Evolutionary conservation across 1,140 invertebrate species (phyloP).

Genomic region (Oedothorax gibbosus): DNA sequence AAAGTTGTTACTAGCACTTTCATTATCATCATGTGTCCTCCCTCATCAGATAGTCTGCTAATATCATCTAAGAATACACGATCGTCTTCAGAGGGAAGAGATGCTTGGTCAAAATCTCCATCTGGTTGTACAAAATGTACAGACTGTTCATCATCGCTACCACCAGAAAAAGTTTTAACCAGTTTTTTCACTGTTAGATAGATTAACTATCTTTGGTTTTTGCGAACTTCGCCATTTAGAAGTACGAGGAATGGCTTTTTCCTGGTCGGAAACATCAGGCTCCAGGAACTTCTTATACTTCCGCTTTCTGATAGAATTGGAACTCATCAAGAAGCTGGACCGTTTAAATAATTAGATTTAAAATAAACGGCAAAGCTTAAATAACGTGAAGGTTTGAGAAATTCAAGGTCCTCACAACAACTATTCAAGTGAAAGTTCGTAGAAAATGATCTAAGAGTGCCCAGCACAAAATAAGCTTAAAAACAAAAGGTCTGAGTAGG

Average conservation of each 20-base stretch:
- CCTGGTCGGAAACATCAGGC: conserved; percentile 17
- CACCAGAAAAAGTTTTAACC: neutral
- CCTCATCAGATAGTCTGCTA: neutral
- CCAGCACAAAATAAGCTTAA: too few relatives aligned
- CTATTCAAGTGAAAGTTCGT: too few relatives aligned
- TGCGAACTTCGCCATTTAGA: neutral
- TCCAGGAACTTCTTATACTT: conserved; percentile 14
- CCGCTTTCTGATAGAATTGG: neutral
- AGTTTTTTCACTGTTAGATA: neutral
- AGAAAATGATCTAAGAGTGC: too few relatives aligned
- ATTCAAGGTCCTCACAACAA: too few relatives aligned
- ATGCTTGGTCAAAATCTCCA: neutral
- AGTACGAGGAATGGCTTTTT: conserved; percentile 4
- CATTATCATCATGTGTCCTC: neutral
- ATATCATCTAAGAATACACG: neutral
- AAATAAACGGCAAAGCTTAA: too few relatives aligned
- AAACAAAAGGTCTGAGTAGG: too few relatives aligned
- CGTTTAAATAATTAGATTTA: too few relatives aligned
- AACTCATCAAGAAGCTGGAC: neutral
- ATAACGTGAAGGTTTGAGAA: too few relatives aligned
- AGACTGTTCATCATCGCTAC: neutral
- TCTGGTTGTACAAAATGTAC: neutral
- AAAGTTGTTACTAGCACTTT: too few relatives aligned
- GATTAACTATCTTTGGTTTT: neutral
- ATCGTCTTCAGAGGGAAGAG: conserved; percentile 7